These are phyloP conservation scores for Amazona finschi DNA, from an alignment of 2,797 vertebrate species.

Conservation along the genomic window DNA sequence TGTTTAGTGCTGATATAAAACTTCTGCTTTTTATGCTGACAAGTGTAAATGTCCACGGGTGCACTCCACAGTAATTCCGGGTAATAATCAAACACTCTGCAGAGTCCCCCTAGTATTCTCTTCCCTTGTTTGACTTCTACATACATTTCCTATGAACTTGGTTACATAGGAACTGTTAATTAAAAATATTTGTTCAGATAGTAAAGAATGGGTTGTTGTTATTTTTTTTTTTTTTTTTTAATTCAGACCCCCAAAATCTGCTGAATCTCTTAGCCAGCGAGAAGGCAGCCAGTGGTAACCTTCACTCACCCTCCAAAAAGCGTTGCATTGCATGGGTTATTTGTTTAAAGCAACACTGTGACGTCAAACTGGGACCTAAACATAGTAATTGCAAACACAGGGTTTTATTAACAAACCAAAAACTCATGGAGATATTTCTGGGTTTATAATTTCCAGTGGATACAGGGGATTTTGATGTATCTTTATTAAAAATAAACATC, in stretches of 20 bases:
- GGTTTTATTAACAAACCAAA: neutral
- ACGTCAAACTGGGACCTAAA: neutral
- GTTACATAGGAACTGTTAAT: neutral
- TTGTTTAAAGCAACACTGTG: neutral
- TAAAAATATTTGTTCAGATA: slow-evolving; percentile 46
- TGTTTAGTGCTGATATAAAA: neutral
- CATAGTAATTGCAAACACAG: neutral
- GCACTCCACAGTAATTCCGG: neutral
- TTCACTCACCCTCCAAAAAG: neutral
- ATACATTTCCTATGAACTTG: neutral
- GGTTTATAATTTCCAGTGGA: neutral
- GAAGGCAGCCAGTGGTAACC: slow-evolving; percentile 12
- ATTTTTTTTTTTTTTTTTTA: neutral
- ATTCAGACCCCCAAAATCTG: neutral
- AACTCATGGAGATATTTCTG: neutral
- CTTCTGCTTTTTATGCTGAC: neutral
- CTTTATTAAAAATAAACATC: slow-evolving; percentile 28
- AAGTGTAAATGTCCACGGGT: neutral
- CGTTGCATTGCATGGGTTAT: neutral
- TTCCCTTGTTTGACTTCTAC: neutral
- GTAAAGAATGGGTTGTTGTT: neutral
- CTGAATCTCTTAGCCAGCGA: slow-evolving; percentile 13
- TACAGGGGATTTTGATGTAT: slow-evolving; percentile 23
- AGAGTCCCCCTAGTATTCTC: neutral
- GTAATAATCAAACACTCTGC: neutral